Evolutionary conservation across 2,888 invertebrate genomes (phyloP).

Genomic region (Phaedon cochleariae): DNA sequence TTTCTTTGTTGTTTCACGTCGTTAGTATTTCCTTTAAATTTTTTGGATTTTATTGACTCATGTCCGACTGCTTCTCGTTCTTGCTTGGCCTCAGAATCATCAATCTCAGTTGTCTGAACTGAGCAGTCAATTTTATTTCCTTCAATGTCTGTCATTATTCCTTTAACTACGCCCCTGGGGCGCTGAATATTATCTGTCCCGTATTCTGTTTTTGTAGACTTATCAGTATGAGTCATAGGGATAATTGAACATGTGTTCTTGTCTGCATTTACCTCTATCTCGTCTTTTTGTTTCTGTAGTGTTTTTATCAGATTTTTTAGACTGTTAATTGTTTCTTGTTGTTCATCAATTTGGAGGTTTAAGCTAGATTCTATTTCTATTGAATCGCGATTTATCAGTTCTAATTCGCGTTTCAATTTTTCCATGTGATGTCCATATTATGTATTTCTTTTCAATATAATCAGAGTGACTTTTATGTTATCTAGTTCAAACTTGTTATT

Average conservation of each 20-base stretch:
- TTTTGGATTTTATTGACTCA: background rate
- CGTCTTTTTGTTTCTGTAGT: background rate
- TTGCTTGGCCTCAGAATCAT: background rate
- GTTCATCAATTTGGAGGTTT: constrained; percentile 16
- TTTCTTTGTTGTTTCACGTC: background rate
- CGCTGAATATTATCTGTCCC: background rate
- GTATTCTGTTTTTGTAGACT: background rate
- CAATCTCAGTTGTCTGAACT: background rate
- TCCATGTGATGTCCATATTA: background rate
- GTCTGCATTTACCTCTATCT: background rate
- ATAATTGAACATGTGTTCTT: background rate
- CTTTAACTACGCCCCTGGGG: background rate
- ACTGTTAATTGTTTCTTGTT: background rate
- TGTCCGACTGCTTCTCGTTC: background rate
- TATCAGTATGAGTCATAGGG: background rate
- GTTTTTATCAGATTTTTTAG: background rate
- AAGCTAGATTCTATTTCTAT: background rate
- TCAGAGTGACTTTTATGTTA: too few relatives aligned
- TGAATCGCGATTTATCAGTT: background rate
- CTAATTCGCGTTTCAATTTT: background rate
- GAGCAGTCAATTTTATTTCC: background rate
- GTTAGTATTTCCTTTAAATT: background rate
- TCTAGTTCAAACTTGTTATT: too few relatives aligned
- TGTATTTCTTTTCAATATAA: too few relatives aligned
- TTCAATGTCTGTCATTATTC: background rate